A percentile compares a stretch with the other conserved stretches of the same genome.
Conservation (phyloP, 2,113 vertebrate species). For the Leucopsar rothschildi region DNA sequence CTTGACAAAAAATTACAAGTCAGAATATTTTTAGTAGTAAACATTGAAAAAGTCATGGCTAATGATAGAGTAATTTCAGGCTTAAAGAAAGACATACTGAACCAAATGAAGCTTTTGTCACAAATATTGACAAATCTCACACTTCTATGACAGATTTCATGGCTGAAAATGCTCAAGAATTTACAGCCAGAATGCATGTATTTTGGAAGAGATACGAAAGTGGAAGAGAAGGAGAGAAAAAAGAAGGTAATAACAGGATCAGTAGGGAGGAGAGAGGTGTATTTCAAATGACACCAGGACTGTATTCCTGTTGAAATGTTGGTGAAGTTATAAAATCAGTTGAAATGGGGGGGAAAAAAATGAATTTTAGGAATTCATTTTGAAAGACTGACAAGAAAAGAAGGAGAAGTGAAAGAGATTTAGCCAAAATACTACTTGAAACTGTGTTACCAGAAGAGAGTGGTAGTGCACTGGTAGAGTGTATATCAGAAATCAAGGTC, state of each 20-base stretch:
- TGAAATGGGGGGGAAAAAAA: not conserved
- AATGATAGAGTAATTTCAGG: not conserved
- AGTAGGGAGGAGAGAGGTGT: not conserved
- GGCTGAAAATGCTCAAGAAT: not conserved
- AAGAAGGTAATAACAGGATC: not conserved
- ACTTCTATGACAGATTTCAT: not conserved
- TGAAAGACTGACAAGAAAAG: not conserved
- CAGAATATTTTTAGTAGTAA: not conserved
- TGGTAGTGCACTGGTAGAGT: accelerated
- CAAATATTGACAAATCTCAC: not conserved
- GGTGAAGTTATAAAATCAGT: not conserved
- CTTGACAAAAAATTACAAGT: not conserved
- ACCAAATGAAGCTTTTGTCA: not conserved
- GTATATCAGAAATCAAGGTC: not conserved
- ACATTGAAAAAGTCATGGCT: not conserved
- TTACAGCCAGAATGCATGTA: not conserved
- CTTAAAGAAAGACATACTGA: not conserved
- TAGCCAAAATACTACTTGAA: not conserved
- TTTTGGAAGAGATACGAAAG: not conserved
- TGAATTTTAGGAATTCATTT: not conserved
- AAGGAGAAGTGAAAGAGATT: not conserved
- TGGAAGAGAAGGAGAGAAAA: accelerated
- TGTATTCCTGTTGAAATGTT: not conserved
- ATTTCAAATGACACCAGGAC: not conserved
- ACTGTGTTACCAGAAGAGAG: not conserved